Evolutionary conservation across 2,888 invertebrate genomes (phyloP).

Genomic region (Cephus spinipes): DNA sequence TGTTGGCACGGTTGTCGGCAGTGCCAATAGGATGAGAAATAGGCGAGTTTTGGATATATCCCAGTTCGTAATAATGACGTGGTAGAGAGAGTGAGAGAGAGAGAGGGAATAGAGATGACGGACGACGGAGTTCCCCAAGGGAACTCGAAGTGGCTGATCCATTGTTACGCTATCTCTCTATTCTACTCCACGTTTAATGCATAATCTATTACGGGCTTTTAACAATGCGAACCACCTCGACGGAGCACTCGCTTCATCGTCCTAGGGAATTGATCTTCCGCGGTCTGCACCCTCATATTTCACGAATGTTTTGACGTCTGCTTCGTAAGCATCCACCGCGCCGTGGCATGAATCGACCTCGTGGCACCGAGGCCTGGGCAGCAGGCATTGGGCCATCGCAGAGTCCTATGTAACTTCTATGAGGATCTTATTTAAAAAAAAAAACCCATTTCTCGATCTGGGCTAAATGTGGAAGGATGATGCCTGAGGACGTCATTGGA

Average conservation of each 20-base stretch:
- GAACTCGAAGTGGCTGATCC: slow-evolving; percentile 50
- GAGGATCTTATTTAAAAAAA: background rate
- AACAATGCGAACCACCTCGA: slow-evolving; percentile 56
- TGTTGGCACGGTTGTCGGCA: background rate
- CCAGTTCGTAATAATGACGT: slow-evolving; percentile 5
- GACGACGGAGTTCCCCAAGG: slow-evolving; percentile 50
- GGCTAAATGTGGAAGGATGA: background rate
- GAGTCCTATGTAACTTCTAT: background rate
- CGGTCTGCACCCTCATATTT: slow-evolving; percentile 57
- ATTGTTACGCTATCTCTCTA: slow-evolving; percentile 61
- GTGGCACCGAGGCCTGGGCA: background rate
- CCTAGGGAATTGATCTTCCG: slow-evolving; percentile 57
- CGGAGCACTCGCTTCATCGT: slow-evolving; percentile 38
- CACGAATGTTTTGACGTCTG: slow-evolving; percentile 62
- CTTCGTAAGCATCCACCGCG: slow-evolving; percentile 43
- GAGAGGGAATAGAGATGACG: slow-evolving; percentile 41
- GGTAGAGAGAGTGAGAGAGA: slow-evolving; percentile 15
- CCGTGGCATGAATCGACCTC: background rate
- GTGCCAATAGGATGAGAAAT: background rate
- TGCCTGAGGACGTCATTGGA: background rate
- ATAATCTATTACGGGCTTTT: slow-evolving; percentile 65
- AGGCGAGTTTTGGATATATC: slow-evolving; percentile 9
- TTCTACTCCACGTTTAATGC: slow-evolving; percentile 59
- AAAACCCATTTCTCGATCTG: background rate
- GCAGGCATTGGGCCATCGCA: background rate